Base-by-base conservation (phyloP, 2,113 vertebrate species). In the Podarcis muralis region DNA sequence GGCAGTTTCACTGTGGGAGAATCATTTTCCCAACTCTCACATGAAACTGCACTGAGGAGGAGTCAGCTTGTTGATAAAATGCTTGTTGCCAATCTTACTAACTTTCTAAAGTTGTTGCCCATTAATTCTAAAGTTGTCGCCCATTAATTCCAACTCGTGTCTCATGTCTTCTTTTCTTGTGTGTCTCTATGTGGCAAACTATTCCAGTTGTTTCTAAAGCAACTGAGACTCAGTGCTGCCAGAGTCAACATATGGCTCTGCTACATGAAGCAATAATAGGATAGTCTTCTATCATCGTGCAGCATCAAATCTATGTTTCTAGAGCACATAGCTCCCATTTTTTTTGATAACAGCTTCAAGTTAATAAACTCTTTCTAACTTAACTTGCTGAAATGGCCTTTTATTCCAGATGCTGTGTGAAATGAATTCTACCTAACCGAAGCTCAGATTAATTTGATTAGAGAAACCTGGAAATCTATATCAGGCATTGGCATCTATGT, bases 391-490 rank as follows among this genome's bases (percentile, higher is more conserved):
- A 6, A 90, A 93, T 81, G 43, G 3, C 2, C 68, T 43, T 68
- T 87, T 72, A 81, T 65, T 80, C 69, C 77, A 80, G 43, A 48
- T 79, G 35, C 30, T 75, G 85, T 79, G 71, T 85, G 9, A 88
- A 30, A 83, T 37, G 23, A 80, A 83, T 81, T 57, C 53, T 85
- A 53, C 1, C 3, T 66, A 65, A 37, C 25, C 16, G 23, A 76
- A 59, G 77, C 53, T 81, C 3, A 90, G 78, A 87, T 79, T 88
- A 15, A 23, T 91, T 85, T 82, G 6, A 53, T 84, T 35, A 20
- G 32, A 25, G 27, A 91, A 87, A 69, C 48, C n/a, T 85, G 35
- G 2, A 90, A 88, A 89, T 13, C 75, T 68, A 84, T 43, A 77
- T 87, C 69, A 86, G 88, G 76, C 87, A 74, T 30, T 78, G 92